Evolutionary conservation across 2,113 vertebrate genomes (phyloP), one percentile per base, ranked within the genome.

Genomic region (Pituophis catenifer): DNA sequence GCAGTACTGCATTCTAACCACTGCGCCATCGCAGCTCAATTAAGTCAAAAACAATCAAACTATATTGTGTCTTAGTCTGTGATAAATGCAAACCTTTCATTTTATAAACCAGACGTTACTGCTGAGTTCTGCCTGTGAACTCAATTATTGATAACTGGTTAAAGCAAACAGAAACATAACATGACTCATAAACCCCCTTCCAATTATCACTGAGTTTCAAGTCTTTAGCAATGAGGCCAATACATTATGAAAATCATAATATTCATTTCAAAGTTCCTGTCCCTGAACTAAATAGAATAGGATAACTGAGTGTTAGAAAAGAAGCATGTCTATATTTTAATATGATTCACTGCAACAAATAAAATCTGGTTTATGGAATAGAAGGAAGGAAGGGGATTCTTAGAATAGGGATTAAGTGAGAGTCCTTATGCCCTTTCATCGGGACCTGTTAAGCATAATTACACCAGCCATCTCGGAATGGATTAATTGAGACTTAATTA

Each of bases 401-500:
- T 26, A 17, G 75, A 93, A 62, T 62, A 50, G 2, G 55, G 89
- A 93, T 93, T 81, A 86, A 29, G 88, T 5, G 21, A 29, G 52
- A 89, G 65, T 65, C 88, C 48, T 52, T 17, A 4, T 53, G 75
- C 86, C 92, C 89, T 90, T 93, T 93, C 92, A 62, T 90, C 0
- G 75, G 92, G 89, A 29, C 53, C 92, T 19, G 92, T 86, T 90
- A 90, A 93, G 89, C 92, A 59, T 93, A 93, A 93, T 93, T 93
- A 90, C 89, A 90, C 88, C 92, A 93, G 21, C 89, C 70, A 59
- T 81, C 70, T 90, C 92, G 12, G 89, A 93, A 93, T 90, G 70
- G 75, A 89, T 93, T 93, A 93, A 93, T 93, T 93, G 92, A 86
- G 89, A 89, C 88, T 86, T 93, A 93, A 93, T 93, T 90, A 93